Conservation (phyloP, 2,888 invertebrate genomes). For the Tanytarsus gracilentus region DNA sequence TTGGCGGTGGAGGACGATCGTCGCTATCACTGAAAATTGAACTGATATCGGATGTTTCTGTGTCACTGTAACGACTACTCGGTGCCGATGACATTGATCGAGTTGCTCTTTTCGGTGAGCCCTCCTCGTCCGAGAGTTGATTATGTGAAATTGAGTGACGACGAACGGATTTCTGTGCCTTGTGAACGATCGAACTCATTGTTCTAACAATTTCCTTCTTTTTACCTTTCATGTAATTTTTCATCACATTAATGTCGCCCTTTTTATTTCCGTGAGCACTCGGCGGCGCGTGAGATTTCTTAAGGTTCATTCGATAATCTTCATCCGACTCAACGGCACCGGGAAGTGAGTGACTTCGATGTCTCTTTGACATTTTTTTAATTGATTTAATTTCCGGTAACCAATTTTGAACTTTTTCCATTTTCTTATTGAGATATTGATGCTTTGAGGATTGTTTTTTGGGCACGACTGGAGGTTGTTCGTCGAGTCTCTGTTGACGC, state of each 20-base stretch:
- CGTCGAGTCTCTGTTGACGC: constrained; percentile 33
- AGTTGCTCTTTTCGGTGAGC: constrained; percentile 35
- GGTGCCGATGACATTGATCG: constrained; percentile 34
- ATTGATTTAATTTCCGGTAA: constrained; percentile 73
- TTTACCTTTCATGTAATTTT: constrained; percentile 53
- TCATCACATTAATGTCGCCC: constrained; percentile 3
- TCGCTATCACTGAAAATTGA: constrained; percentile 35
- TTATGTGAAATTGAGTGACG: constrained; percentile 41
- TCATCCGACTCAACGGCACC: constrained; percentile 54
- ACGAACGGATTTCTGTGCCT: constrained; percentile 53
- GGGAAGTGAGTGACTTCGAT: constrained; percentile 74
- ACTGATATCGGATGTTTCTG: constrained; percentile 37
- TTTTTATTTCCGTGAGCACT: constrained; percentile 33
- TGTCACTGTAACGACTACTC: constrained; percentile 33
- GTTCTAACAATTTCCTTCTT: constrained; percentile 74
- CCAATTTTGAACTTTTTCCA: constrained; percentile 43
- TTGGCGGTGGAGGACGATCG: constrained; percentile 34
- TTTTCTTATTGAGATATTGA: constrained; percentile 20
- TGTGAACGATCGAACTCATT: constrained; percentile 75
- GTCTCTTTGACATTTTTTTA: constrained; percentile 51
- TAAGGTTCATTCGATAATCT: constrained; percentile 31
- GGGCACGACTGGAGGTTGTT: constrained; percentile 31
- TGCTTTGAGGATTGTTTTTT: constrained; percentile 32
- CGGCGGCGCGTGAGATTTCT: constrained; percentile 30
- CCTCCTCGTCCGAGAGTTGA: constrained; percentile 28